Conservation (phyloP, 2,888 invertebrate genomes). For the Nemurella pictetii region DNA sequence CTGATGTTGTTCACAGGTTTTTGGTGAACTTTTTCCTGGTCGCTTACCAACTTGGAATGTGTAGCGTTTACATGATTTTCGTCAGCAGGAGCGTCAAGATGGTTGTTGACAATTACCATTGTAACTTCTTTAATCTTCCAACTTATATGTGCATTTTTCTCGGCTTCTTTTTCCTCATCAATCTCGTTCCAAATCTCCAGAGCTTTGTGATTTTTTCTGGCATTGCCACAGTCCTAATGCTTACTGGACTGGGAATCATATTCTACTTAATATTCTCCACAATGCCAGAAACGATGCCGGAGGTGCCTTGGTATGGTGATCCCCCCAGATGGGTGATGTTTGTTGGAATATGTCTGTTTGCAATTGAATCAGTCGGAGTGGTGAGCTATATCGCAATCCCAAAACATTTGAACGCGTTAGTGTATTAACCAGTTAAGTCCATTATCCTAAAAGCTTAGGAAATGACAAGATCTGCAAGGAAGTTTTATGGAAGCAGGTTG, state of each 20-base stretch:
- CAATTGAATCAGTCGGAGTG: slow-evolving; percentile 5
- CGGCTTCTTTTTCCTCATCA: background rate
- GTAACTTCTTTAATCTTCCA: background rate
- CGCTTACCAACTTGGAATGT: background rate
- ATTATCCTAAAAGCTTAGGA: no score
- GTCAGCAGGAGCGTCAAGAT: background rate
- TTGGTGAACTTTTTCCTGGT: background rate
- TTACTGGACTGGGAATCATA: background rate
- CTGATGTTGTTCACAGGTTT: background rate
- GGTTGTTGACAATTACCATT: background rate
- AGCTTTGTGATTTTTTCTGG: background rate
- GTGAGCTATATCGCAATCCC: no score
- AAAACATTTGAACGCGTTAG: no score
- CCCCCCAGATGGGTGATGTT: background rate
- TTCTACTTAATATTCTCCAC: background rate
- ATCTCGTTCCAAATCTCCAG: background rate
- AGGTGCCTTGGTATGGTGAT: background rate
- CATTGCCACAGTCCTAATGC: background rate
- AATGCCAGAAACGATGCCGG: background rate
- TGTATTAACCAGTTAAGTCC: no score
- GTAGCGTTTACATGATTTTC: background rate
- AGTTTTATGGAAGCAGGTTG: no score
- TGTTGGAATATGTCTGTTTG: background rate
- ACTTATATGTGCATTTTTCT: background rate
- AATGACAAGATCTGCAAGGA: no score